Evolutionary conservation across 2,113 vertebrate species (phyloP).

Genomic region (Peromyscus californicus): DNA sequence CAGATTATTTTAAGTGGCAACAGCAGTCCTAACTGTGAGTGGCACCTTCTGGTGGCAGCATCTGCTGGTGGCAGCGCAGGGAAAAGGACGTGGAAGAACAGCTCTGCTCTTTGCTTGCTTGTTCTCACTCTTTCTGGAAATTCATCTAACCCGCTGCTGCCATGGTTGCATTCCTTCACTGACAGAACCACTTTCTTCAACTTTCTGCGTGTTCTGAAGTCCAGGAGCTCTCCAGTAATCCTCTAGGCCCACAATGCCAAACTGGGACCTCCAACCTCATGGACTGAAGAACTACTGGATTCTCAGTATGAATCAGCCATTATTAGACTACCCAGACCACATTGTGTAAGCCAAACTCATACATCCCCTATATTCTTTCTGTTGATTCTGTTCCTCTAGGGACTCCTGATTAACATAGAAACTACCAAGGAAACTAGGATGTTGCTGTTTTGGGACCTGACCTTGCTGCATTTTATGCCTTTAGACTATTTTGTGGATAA

Average conservation of each 20-base stretch:
- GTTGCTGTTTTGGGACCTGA: background rate
- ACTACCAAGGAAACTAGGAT: background rate
- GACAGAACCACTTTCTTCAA: background rate
- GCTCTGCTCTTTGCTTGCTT: background rate
- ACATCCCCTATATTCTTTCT: background rate
- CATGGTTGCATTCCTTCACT: background rate
- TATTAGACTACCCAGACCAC: background rate
- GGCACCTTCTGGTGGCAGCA: background rate
- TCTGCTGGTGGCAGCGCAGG: background rate
- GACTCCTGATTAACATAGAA: background rate
- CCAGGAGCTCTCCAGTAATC: background rate
- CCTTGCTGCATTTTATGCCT: background rate
- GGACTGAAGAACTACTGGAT: background rate
- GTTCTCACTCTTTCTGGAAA: background rate
- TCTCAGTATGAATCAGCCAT: background rate
- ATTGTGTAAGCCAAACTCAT: background rate
- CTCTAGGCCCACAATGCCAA: no score
- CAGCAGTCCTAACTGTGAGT: background rate
- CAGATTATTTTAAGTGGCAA: background rate
- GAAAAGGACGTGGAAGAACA: background rate
- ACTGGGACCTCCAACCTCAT: background rate
- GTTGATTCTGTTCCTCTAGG: background rate
- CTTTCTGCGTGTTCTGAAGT: no score
- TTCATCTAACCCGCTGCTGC: no score
- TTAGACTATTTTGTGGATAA: background rate